These are phyloP conservation scores for Seladonia tumulorum DNA, from an alignment of 2,888 invertebrate species.

Conservation along the genomic window DNA sequence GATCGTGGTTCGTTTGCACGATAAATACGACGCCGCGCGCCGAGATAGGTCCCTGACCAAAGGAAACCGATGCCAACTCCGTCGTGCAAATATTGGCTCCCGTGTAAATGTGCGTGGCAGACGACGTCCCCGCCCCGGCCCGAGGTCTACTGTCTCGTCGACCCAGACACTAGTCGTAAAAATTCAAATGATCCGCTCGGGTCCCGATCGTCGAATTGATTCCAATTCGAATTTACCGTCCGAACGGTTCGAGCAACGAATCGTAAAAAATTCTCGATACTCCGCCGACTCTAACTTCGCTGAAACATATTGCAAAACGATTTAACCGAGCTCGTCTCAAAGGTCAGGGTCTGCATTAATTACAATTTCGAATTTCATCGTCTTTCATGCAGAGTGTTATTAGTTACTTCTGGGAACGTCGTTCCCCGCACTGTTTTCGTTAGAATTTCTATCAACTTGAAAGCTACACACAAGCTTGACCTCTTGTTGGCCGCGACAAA, in stretches of 20 bases:
- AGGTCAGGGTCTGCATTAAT: background rate
- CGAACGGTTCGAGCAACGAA: background rate
- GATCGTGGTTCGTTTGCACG: conserved; percentile 63
- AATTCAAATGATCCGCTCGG: background rate
- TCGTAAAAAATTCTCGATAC: background rate
- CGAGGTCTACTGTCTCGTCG: background rate
- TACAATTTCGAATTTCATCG: too few species aligned
- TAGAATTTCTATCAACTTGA: too few species aligned
- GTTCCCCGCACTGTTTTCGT: too few species aligned
- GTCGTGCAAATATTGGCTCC: conserved; percentile 65
- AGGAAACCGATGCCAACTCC: conserved; percentile 66
- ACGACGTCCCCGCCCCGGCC: background rate
- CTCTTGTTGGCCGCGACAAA: too few species aligned
- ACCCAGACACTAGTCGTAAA: background rate
- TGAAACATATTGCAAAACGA: background rate
- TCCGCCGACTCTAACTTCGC: background rate
- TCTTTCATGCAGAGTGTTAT: too few species aligned
- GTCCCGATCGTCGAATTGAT: background rate
- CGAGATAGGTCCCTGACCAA: conserved; percentile 53
- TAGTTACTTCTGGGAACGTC: too few species aligned
- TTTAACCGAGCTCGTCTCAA: background rate
- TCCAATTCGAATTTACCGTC: background rate
- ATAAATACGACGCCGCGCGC: conserved; percentile 62
- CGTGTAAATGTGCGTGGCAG: conserved; percentile 54
- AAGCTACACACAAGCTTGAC: too few species aligned